Conservation (phyloP, 2,797 vertebrate species). For the Adrianichthys oophorus region DNA sequence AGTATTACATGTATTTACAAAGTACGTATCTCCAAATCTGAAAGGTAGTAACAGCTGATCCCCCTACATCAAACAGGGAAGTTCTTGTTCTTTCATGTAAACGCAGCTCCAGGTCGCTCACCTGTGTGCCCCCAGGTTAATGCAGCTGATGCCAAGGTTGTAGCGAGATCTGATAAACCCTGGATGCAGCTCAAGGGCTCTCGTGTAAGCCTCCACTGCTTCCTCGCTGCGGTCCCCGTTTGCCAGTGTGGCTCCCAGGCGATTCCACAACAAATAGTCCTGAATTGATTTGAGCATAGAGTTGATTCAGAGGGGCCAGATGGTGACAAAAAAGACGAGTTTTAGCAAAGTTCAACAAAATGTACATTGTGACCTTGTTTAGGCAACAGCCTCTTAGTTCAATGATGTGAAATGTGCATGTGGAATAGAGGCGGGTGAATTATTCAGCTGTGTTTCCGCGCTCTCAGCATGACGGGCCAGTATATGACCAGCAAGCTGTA, state of each 20-base stretch:
- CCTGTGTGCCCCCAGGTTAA: constrained; percentile 97
- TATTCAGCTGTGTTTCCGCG: constrained; percentile 5
- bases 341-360: not conserved
- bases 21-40: not conserved
- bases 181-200: constrained; percentile 93
- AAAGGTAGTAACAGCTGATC: not conserved
- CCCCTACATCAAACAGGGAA: not conserved
- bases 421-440: not conserved
- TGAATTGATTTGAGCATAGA: constrained; percentile 47
- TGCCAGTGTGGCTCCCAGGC: constrained; percentile 93
- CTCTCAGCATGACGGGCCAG: constrained; percentile 23
- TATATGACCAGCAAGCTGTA: constrained; percentile 1
- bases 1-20: no score
- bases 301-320: constrained; percentile 4
- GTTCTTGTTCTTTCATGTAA: not conserved
- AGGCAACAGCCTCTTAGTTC: no score
- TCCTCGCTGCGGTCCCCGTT: constrained; percentile 96
- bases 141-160: constrained; percentile 98
- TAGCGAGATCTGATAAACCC: constrained; percentile 97
- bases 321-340: not conserved
- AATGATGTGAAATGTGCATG: no score
- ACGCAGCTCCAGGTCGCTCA: constrained; percentile 52
- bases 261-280: constrained; percentile 98
- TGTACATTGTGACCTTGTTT: no score
- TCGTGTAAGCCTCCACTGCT: constrained; percentile 93